Conservation (phyloP, 1,140 invertebrate species). For the Sipha flava region DNA sequence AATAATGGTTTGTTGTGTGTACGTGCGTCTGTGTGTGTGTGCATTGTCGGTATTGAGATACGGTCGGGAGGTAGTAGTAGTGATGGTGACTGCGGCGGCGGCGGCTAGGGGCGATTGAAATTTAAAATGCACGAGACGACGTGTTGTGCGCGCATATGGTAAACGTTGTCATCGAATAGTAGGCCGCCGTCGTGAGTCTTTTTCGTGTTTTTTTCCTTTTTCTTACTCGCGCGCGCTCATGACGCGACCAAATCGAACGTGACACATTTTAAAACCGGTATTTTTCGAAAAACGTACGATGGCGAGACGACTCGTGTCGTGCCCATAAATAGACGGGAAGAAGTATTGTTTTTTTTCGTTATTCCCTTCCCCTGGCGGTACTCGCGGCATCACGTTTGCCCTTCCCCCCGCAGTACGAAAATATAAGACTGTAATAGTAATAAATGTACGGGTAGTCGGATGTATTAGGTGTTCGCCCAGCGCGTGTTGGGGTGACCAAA, state of each 20-base stretch:
- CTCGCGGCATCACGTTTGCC: no score
- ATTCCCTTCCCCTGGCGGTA: no score
- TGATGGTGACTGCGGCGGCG: background rate
- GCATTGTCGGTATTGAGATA: background rate
- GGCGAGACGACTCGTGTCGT: background rate
- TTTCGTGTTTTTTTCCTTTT: no score
- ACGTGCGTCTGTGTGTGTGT: no score
- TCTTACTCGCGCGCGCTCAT: background rate
- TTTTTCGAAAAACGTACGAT: background rate
- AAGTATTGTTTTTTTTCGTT: background rate
- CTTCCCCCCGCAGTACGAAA: no score
- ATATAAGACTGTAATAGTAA: no score
- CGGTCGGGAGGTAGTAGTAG: background rate
- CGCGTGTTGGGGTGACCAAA: background rate
- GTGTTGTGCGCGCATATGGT: no score
- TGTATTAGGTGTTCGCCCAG: background rate
- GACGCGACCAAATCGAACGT: background rate
- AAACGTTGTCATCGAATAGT: no score
- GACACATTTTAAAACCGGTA: conserved; percentile 13
- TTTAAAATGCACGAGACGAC: conserved; percentile 1
- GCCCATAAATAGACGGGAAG: background rate
- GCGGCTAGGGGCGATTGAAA: background rate
- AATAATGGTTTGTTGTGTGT: no score
- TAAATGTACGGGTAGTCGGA: background rate
- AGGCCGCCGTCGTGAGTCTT: no score